phyloP scores from a whole-genome alignment of 92 coral and sea anemone genomes.

The Paramuricea clavata region DNA sequence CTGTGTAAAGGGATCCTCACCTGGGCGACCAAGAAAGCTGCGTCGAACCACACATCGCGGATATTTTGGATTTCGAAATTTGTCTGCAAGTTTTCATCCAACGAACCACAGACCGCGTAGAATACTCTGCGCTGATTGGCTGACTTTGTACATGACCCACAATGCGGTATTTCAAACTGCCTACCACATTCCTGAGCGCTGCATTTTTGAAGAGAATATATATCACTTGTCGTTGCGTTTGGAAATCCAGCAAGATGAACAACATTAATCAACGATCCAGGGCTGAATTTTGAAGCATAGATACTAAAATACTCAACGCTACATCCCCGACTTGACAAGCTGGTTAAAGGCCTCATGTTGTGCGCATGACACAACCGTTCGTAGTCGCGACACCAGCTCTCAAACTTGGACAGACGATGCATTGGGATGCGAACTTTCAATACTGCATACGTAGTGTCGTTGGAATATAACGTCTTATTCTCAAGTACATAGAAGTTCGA shows the following conservation, averaged over 20 bases:
- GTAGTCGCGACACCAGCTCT: slow-evolving; percentile 76
- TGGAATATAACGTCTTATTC: neutral
- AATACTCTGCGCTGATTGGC: slow-evolving; percentile 25
- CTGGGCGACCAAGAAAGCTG: slow-evolving; percentile 21
- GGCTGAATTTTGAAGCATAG: neutral
- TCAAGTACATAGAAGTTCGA: slow-evolving; percentile 52
- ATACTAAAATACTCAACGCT: neutral
- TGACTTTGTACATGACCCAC: neutral
- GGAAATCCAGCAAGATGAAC: slow-evolving; percentile 22
- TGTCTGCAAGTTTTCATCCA: slow-evolving; percentile 10
- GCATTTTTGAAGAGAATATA: slow-evolving; percentile 62
- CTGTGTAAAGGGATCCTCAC: slow-evolving; percentile 28
- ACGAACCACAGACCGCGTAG: slow-evolving; percentile 58
- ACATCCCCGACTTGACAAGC: neutral
- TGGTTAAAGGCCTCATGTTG: slow-evolving; percentile 60
- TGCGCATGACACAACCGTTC: slow-evolving; percentile 59
- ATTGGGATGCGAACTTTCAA: slow-evolving; percentile 32
- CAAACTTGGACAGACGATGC: slow-evolving; percentile 62
- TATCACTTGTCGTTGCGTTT: slow-evolving; percentile 34
- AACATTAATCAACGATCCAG: neutral
- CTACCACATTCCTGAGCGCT: slow-evolving; percentile 39
- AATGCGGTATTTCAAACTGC: neutral
- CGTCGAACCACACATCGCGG: slow-evolving; percentile 37
- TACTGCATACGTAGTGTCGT: slow-evolving; percentile 10
- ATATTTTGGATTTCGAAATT: slow-evolving; percentile 61